Conservation (phyloP, 2,888 invertebrate species). For the Eilema caniola region DNA sequence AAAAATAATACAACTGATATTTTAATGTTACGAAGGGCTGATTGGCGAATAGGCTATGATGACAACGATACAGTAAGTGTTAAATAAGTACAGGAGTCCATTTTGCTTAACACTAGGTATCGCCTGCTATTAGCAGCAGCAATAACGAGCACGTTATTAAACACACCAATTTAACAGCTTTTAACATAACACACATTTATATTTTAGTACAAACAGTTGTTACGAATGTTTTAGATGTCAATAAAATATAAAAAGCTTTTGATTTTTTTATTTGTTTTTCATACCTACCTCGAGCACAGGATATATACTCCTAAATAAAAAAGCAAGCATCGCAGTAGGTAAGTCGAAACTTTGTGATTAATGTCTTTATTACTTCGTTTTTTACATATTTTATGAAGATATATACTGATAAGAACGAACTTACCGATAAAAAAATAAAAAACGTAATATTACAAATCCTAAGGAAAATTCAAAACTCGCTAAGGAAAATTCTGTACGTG, state of each 20-base stretch:
- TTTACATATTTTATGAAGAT: no score
- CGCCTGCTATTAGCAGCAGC: conserved; percentile 60
- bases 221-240: conserved; percentile 85
- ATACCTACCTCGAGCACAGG: neutral
- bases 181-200: conserved; percentile 83
- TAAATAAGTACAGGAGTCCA: conserved; percentile 69
- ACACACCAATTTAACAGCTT: conserved; percentile 79
- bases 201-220: conserved; percentile 86
- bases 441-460: no score
- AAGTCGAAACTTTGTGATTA: no score
- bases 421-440: neutral
- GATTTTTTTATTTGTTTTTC: conserved; percentile 48
- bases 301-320: neutral
- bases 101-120: conserved; percentile 72
- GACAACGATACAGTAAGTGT: conserved; percentile 66
- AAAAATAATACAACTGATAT: conserved; percentile 53
- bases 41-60: conserved; percentile 61
- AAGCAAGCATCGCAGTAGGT: neutral
- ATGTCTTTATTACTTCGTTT: no score
- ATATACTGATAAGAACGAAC: neutral
- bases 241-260: conserved; percentile 77
- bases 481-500: no score
- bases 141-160: conserved; percentile 73
- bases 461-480: no score
- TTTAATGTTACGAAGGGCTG: conserved; percentile 37